Percentiles rank a stretch among this genome's conserved stretches.
phyloP scores from a whole-genome alignment of 2,888 invertebrate genomes.

The Ectobius pallidus region DNA sequence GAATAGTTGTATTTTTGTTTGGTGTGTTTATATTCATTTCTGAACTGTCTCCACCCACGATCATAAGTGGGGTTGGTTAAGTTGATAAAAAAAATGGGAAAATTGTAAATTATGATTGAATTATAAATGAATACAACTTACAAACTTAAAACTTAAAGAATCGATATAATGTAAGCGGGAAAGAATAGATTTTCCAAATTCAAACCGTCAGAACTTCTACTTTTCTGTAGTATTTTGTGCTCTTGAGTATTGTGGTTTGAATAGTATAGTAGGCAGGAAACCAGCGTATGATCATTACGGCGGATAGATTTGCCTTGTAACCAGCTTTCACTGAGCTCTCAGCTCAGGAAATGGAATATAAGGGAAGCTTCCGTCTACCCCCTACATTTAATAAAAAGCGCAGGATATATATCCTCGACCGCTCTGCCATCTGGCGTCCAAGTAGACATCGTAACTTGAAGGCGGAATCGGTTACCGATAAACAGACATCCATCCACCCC shows the following conservation, averaged over 20 bases:
- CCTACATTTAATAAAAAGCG: slow-evolving; percentile 17
- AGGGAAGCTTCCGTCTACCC: neutral
- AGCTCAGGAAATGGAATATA: neutral
- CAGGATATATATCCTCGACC: slow-evolving; percentile 6
- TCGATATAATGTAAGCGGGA: too few relatives aligned
- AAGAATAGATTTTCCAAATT: too few relatives aligned
- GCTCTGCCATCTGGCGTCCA: slow-evolving; percentile 5
- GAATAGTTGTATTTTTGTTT: too few relatives aligned
- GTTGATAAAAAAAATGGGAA: too few relatives aligned
- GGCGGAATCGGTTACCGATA: slow-evolving; percentile 38
- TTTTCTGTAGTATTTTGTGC: too few relatives aligned
- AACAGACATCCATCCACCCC: slow-evolving; percentile 25
- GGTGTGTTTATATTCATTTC: too few relatives aligned
- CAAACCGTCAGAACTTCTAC: too few relatives aligned
- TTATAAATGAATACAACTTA: too few relatives aligned
- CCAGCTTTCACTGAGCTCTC: neutral
- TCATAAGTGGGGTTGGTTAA: too few relatives aligned
- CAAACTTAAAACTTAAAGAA: too few relatives aligned
- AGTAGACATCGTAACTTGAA: slow-evolving; percentile 14
- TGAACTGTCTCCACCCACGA: too few relatives aligned
- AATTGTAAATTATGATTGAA: too few relatives aligned
- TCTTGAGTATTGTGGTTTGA: neutral
- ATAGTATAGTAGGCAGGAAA: neutral
- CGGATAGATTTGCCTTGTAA: neutral
- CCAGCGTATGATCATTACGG: neutral